Percentiles rank a stretch among this genome's conserved stretches.
Conservation (phyloP, 1,140 invertebrate genomes). For the Cotesia typhae region DNA sequence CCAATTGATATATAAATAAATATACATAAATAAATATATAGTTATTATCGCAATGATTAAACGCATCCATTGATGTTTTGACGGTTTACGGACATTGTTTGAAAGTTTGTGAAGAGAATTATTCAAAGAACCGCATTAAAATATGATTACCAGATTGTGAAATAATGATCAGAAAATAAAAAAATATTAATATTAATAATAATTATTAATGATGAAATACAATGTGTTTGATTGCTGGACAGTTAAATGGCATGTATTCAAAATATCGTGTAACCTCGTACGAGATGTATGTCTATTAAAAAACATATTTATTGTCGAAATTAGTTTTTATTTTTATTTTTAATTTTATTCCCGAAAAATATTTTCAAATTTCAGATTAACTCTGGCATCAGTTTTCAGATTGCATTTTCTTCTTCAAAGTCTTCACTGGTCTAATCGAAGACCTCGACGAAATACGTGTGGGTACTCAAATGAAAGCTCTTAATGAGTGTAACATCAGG, state of each 20-base stretch:
- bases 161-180: slow-evolving; percentile 46
- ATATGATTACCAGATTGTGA: slow-evolving; percentile 53
- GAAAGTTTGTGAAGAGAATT: no score
- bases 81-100: slow-evolving; percentile 13
- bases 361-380: background rate
- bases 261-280: slow-evolving; percentile 66
- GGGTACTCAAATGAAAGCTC: no score
- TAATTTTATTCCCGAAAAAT: background rate
- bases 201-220: slow-evolving; percentile 25
- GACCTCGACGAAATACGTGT: no score
- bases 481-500: no score
- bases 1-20: slow-evolving; percentile 9
- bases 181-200: slow-evolving; percentile 9
- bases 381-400: no score
- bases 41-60: no score
- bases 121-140: slow-evolving; percentile 30
- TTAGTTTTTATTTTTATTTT: background rate
- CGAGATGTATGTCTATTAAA: slow-evolving; percentile 68
- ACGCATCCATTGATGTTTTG: background rate
- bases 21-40: no score
- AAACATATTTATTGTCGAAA: slow-evolving; percentile 66
- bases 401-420: no score
- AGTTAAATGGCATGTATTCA: slow-evolving; percentile 67
- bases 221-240: slow-evolving; percentile 67
- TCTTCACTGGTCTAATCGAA: no score